These are phyloP conservation scores for Drosophila insularis DNA, from an alignment of 1,140 invertebrate species.

Conservation along the genomic window DNA sequence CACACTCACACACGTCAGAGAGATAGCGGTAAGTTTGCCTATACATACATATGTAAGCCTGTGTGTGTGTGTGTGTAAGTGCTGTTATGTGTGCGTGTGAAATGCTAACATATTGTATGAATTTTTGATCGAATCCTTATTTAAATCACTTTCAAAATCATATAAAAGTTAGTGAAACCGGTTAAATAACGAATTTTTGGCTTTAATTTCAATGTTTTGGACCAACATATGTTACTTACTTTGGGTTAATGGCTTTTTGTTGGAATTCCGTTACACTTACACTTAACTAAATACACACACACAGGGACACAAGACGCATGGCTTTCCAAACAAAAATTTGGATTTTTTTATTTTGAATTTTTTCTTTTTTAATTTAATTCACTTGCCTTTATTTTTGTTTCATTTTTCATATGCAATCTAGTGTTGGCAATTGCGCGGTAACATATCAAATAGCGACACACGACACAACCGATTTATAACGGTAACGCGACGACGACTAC, in stretches of 20 bases:
- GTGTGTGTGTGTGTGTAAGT: conserved; percentile 10
- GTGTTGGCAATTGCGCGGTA: conserved; percentile 51
- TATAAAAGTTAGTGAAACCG: background rate
- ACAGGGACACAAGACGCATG: conserved; percentile 4
- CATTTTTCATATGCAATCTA: background rate
- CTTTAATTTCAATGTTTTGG: background rate
- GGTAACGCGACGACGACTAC: conserved; percentile 23
- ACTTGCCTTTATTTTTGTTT: conserved; percentile 10
- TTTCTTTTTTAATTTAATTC: conserved; percentile 27
- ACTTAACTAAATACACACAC: conserved; percentile 14
- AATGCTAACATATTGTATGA: conserved; percentile 50
- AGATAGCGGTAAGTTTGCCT: conserved; percentile 35
- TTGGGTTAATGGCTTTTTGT: background rate
- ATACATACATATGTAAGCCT: background rate
- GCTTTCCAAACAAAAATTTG: conserved; percentile 21
- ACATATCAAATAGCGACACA: conserved; percentile 25
- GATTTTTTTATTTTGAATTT: conserved; percentile 5
- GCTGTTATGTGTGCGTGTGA: conserved; percentile 22
- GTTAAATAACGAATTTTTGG: background rate
- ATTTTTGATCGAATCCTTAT: conserved; percentile 30
- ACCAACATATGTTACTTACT: conserved; percentile 44
- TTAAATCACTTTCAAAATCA: conserved; percentile 18
- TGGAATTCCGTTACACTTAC: conserved; percentile 8
- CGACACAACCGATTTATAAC: conserved; percentile 23
- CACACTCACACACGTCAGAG: conserved; percentile 22